Evolutionary conservation across 2,888 invertebrate species (phyloP).

Genomic region (Pollenia griseotomentosa): DNA sequence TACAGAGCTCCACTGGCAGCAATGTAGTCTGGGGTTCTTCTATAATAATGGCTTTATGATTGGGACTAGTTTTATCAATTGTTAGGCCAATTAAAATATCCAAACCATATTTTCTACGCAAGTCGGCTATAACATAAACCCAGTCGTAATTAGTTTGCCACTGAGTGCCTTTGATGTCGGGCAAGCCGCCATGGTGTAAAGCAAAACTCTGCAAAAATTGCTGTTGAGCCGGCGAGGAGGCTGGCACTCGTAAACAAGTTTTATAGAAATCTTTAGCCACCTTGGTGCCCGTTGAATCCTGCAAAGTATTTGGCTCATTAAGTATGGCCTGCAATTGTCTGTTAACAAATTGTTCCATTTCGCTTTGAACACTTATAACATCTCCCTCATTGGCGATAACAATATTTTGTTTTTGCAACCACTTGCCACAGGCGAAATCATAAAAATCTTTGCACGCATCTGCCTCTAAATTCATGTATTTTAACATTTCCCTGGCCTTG

Average conservation of each 20-base stretch:
- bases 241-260: conserved; percentile 76
- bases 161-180: conserved; percentile 75
- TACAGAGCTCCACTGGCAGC: conserved; percentile 78
- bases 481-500: conserved; percentile 71
- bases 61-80: conserved; percentile 78
- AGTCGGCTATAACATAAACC: conserved; percentile 77
- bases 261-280: conserved; percentile 80
- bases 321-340: conserved; percentile 77
- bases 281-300: conserved; percentile 72
- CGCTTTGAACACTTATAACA: conserved; percentile 75
- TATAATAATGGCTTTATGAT: conserved; percentile 77
- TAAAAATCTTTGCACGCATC: conserved; percentile 82
- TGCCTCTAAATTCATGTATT: conserved; percentile 78
- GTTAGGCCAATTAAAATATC: conserved; percentile 81
- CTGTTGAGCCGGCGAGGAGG: conserved; percentile 74
- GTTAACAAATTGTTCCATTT: conserved; percentile 75
- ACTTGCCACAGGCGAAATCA: conserved; percentile 81
- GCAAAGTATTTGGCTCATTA: conserved; percentile 67
- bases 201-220: conserved; percentile 77
- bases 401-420: conserved; percentile 76
- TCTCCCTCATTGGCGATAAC: conserved; percentile 68
- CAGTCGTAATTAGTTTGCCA: conserved; percentile 79
- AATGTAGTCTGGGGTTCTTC: conserved; percentile 79
- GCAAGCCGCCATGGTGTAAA: conserved; percentile 78
- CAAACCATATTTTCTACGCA: conserved; percentile 78